Evolutionary conservation across 2,113 vertebrate genomes (phyloP), one percentile per base, ranked within the genome.

Genomic region (Mystacornis crossleyi): DNA sequence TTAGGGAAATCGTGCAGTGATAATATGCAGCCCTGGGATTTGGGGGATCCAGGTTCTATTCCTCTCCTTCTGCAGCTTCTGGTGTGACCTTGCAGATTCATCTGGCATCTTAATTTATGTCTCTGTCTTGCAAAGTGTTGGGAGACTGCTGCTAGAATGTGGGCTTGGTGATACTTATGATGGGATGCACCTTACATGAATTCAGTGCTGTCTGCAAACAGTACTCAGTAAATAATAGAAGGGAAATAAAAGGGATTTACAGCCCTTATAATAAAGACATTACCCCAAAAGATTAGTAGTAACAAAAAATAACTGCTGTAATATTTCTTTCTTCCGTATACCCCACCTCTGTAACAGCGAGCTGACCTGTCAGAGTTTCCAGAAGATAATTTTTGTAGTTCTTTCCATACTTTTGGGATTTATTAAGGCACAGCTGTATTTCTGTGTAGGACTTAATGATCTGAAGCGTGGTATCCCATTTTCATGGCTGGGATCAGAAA

Each of bases 81-180:
- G 57, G 5, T 77, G 42, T 57, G 50, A 73, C 47, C 47, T 79
- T 79, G 45, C 42, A 81, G 33, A 34, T 62, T 73, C 23, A 34
- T 42, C 29, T 86, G 53, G 33, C 43, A 42, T 75, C 53, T 91
- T 36, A 75, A 0, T 80, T 94, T 86, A 12, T 75, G 14, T n/a
- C 47, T 69, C 25, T 64, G 29, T 72, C 48, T 72, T 67, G 18
- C 12, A 28, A 53, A 74, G 23, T 34, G 29, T 34, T 87, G 29
- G 1, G 4, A 81, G 33, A 64, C 26, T 36, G 43, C 66, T 83
- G 57, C 25, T 55, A 5, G 47, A 45, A 45, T 51, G 26, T 31
- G 38, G 53, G 55, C 65, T 89, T 0, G 0, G 17, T 54, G 31
- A 24, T 77, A 33, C 20, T 14, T 57, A 10, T 0, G 10, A 19